Base-by-base conservation (phyloP, 2,113 vertebrate species). In the Stictonetta naevosa region DNA sequence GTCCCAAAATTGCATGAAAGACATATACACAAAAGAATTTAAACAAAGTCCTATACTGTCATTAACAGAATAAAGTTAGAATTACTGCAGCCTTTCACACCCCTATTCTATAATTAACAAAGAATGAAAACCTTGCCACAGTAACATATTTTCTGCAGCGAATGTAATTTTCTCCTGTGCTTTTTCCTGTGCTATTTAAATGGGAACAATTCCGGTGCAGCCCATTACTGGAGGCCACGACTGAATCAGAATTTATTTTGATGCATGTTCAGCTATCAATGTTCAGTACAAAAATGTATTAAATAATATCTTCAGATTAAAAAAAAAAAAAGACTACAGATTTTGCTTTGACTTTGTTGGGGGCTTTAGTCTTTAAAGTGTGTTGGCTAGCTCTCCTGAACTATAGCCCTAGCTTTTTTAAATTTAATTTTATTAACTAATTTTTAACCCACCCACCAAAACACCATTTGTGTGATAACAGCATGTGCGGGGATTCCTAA, bases 391-490 rank as follows among this genome's bases (percentile, higher is more conserved):
- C 53, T 76, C 83, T 91, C 36, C 48, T 88, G 75, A 93, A 96
- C 58, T 88, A 90, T 33, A 83, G 62, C 40, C 96, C 42, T 90
- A 88, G 75, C 74, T 95, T 73, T 96, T 98, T 92, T 42, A 95
- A 93, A 96, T 96, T 96, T 94, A 93, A 95, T 95, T 97, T 97
- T 97, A 96, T 96, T 96, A 98, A 93, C 77, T 95, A 96, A 97
- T 95, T 97, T 97, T 97, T 96, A 97, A 96, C 92, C 66, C 76
- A 84, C 86, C 66, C 78, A 97, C 89, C 90, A 96, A 97, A 96
- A 97, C 12, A n/a, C 86, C 87, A 95, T 97, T 97, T 97, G 88
- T 95, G 91, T 97, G 93, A 93, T 96, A 97, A 96, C 93, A 92
- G 83, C 90, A 28, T 94, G 55, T 92, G 90, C 90, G 94, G 75